These are phyloP conservation scores for Dendroctonus ponderosae DNA, from an alignment of 1,140 invertebrate genomes.

Conservation along the genomic window DNA sequence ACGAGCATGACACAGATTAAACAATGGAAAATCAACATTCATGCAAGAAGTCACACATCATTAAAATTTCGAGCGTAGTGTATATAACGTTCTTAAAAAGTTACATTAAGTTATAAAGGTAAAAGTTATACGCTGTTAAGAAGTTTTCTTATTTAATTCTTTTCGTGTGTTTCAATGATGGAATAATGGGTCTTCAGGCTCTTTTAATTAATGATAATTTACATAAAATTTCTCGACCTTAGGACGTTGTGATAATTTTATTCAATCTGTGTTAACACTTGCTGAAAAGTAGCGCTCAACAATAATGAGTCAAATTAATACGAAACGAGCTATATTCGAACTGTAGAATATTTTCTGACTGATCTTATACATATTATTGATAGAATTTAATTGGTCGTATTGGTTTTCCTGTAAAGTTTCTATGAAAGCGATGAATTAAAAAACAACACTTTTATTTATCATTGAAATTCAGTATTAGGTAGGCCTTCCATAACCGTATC, in stretches of 20 bases:
- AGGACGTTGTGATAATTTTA: background rate
- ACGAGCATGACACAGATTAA: constrained; percentile 31
- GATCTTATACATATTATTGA: too few relatives aligned
- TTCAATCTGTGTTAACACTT: background rate
- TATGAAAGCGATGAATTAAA: too few relatives aligned
- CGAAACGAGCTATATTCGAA: too few relatives aligned
- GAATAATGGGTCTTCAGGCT: too few relatives aligned
- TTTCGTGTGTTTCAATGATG: background rate
- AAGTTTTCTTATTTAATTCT: background rate
- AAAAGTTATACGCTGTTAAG: background rate
- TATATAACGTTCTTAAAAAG: constrained; percentile 10
- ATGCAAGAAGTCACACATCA: constrained; percentile 30
- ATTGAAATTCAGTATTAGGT: too few relatives aligned
- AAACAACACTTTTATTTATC: too few relatives aligned
- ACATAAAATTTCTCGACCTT: background rate
- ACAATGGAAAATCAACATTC: constrained; percentile 33
- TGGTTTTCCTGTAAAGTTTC: too few relatives aligned
- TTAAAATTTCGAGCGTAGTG: constrained; percentile 19
- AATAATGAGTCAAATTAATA: too few relatives aligned
- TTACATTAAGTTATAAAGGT: constrained; percentile 6
- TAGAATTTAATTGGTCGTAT: too few relatives aligned
- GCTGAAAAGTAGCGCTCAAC: too few relatives aligned
- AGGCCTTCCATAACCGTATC: background rate
- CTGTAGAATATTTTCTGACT: too few relatives aligned
- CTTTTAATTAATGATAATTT: background rate